Percentiles rank a stretch among this genome's conserved stretches.
Evolutionary conservation across 2,888 invertebrate species (phyloP).

Genomic region (Leucozona laternaria): DNA sequence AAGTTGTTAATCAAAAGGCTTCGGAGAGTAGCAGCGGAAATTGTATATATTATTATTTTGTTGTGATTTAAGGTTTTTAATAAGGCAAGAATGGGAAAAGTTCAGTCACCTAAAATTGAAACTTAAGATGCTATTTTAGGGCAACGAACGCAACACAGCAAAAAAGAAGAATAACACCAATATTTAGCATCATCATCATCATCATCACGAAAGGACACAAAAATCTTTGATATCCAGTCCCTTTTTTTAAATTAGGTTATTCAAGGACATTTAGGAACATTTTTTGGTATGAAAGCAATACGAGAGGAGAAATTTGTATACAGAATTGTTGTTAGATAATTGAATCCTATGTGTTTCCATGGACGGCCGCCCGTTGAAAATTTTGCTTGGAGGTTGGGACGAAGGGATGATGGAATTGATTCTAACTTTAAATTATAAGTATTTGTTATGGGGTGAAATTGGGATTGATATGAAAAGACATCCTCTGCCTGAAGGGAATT

Average conservation of each 20-base stretch:
- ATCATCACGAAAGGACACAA: background rate
- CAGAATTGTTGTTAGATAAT: slow-evolving; percentile 51
- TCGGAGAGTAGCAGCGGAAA: no score
- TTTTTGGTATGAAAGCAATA: background rate
- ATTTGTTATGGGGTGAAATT: background rate
- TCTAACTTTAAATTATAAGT: background rate
- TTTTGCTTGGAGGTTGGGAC: no score
- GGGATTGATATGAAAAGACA: background rate
- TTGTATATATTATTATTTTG: no score
- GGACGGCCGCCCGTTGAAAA: background rate
- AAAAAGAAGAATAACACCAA: slow-evolving; percentile 11
- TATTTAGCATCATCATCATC: no score
- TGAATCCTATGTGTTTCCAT: slow-evolving; percentile 54
- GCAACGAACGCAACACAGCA: background rate
- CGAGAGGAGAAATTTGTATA: background rate
- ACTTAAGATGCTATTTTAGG: slow-evolving; percentile 33
- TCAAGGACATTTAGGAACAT: slow-evolving; percentile 24
- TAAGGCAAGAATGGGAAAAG: background rate
- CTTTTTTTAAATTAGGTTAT: slow-evolving; percentile 39
- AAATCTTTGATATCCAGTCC: slow-evolving; percentile 9
- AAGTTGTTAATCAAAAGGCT: slow-evolving; percentile 40
- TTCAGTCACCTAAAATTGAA: slow-evolving; percentile 1
- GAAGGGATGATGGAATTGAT: background rate
- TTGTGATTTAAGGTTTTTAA: slow-evolving; percentile 4
- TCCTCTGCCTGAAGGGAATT: background rate